Conservation (phyloP, 2,797 vertebrate genomes). For the Toxotes lorentzi region DNA sequence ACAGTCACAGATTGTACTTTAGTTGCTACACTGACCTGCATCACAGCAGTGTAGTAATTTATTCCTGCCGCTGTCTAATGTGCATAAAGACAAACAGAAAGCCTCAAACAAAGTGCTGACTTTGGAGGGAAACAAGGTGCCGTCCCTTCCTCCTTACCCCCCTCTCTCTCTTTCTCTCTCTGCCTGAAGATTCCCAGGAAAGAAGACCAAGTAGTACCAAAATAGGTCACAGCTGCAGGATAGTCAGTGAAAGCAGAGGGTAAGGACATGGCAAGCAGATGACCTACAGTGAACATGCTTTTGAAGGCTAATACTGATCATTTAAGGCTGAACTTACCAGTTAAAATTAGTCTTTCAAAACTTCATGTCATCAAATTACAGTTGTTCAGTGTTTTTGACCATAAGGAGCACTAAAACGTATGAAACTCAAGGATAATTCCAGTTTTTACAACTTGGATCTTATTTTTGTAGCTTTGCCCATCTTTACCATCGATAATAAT, state of each 20-base stretch:
- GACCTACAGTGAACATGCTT: background rate
- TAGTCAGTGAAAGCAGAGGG: background rate
- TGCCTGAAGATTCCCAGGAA: slow-evolving; percentile 47
- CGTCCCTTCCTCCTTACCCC: background rate
- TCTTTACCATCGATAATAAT: background rate
- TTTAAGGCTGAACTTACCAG: background rate
- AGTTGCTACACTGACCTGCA: background rate
- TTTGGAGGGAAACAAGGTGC: slow-evolving; percentile 8
- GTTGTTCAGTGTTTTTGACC: background rate
- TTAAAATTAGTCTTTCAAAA: background rate
- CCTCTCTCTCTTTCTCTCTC: background rate
- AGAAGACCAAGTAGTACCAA: slow-evolving; percentile 56
- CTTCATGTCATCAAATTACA: background rate
- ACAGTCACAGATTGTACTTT: background rate
- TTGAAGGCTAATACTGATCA: background rate
- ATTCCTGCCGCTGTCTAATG: background rate
- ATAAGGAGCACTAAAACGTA: background rate
- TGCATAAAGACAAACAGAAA: slow-evolving; percentile 11
- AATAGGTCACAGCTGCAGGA: slow-evolving; percentile 47
- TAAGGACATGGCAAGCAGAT: slow-evolving; percentile 4
- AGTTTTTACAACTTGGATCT: background rate
- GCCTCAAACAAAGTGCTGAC: slow-evolving; percentile 20
- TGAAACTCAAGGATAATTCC: background rate
- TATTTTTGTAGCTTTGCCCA: background rate
- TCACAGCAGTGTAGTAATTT: background rate